These are phyloP conservation scores for Drosophila sproati DNA, from an alignment of 1,140 invertebrate species.

Conservation along the genomic window DNA sequence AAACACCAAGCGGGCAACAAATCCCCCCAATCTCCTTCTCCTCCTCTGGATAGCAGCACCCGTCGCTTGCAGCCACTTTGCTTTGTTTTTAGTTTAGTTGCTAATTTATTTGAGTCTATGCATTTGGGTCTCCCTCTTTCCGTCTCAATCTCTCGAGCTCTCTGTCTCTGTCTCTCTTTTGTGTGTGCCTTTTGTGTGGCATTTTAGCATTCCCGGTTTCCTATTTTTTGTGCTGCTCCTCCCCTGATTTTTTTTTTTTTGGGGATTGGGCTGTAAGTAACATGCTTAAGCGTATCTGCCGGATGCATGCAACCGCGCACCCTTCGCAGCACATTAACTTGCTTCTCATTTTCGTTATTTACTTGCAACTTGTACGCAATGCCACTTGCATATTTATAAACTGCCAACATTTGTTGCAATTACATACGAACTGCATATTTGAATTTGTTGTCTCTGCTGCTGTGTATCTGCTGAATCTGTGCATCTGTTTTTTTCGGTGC, in stretches of 20 bases:
- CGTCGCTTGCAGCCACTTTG: constrained; percentile 45
- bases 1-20: constrained; percentile 9
- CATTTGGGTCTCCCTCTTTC: constrained; percentile 49
- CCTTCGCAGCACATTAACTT: constrained; percentile 18
- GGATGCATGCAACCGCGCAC: constrained; percentile 23
- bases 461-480: constrained; percentile 17
- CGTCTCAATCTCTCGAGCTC: background rate
- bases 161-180: constrained; percentile 2
- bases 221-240: constrained; percentile 37
- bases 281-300: constrained; percentile 44
- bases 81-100: constrained; percentile 78
- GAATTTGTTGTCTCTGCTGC: constrained; percentile 8
- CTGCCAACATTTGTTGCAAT: constrained; percentile 40
- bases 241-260: constrained; percentile 21
- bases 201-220: constrained; percentile 24
- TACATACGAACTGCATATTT: constrained; percentile 25
- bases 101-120: constrained; percentile 79
- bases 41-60: background rate
- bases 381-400: constrained; percentile 58
- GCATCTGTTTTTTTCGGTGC: constrained; percentile 27
- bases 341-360: constrained; percentile 16
- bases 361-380: constrained; percentile 29
- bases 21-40: background rate
- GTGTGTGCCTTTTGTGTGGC: constrained; percentile 27
- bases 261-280: constrained; percentile 22